Evolutionary conservation across 2,888 invertebrate genomes (phyloP).

Genomic region (Pristionchus japonicus): DNA sequence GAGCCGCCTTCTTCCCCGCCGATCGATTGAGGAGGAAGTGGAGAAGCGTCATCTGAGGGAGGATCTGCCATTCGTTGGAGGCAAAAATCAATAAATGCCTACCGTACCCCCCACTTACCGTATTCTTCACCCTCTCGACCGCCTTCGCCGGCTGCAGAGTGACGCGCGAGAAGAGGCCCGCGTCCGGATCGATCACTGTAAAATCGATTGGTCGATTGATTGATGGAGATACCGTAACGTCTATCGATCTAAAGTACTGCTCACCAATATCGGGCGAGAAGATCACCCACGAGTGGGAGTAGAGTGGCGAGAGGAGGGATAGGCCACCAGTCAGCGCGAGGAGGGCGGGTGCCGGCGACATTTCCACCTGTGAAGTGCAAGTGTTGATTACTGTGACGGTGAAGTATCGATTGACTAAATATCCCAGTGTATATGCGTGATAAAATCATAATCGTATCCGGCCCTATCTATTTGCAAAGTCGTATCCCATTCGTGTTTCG

Average conservation of each 20-base stretch:
- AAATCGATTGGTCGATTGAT: no score
- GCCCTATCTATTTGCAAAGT: no score
- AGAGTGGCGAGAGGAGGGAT: constrained; percentile 27
- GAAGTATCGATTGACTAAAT: background rate
- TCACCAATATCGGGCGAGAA: constrained; percentile 47
- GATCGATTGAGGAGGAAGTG: constrained; percentile 43
- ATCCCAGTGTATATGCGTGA: background rate
- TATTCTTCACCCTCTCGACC: background rate
- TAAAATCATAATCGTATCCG: no score
- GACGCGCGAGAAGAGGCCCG: constrained; percentile 38
- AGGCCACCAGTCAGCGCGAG: constrained; percentile 3
- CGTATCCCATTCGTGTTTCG: no score
- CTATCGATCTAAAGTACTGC: background rate
- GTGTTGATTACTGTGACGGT: background rate
- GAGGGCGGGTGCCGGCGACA: background rate
- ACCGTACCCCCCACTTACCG: constrained; percentile 17
- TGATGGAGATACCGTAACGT: background rate
- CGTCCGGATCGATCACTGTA: constrained; percentile 45
- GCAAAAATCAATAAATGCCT: background rate
- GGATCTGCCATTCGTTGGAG: background rate
- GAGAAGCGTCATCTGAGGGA: constrained; percentile 9
- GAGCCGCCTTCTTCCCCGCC: constrained; percentile 10
- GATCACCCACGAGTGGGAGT: constrained; percentile 42
- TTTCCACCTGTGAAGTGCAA: background rate
- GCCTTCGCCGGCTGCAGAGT: constrained; percentile 5